These are phyloP conservation scores for Gallinago jamesoni DNA, from an alignment of 2,113 vertebrate genomes.

Conservation along the genomic window DNA sequence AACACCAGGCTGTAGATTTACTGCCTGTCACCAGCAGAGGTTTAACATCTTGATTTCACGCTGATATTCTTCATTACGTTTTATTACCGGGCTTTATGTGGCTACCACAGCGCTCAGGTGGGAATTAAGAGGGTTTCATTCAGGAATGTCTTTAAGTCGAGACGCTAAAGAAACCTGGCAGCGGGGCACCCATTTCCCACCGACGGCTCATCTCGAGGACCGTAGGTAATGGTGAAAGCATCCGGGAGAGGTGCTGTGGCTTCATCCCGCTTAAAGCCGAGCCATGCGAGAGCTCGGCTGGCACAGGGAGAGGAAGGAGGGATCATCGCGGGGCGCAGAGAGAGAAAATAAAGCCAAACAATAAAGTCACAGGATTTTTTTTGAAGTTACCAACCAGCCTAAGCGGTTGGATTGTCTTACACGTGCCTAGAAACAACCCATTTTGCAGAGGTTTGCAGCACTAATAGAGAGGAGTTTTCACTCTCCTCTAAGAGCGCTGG, in stretches of 20 bases:
- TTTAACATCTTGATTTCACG: conserved; percentile 56
- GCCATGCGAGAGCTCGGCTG: rapidly evolving
- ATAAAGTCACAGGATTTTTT: not conserved
- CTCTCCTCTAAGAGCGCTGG: not conserved
- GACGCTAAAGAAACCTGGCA: not conserved
- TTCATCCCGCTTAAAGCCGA: not conserved
- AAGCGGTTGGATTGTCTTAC: not conserved
- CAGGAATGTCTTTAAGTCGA: not conserved
- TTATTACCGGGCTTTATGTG: not conserved
- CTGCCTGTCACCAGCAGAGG: not conserved
- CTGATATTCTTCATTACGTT: conserved; percentile 28
- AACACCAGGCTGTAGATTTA: conserved; percentile 4
- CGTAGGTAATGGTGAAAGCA: not conserved
- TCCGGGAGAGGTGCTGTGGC: not conserved
- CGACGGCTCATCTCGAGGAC: rapidly evolving
- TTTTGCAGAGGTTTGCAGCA: not conserved
- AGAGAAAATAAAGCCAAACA: not conserved
- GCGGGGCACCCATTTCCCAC: not conserved
- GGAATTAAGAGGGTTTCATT: not conserved
- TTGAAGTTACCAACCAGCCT: not conserved
- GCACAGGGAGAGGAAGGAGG: not conserved
- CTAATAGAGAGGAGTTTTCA: not conserved
- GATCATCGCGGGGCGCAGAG: not conserved
- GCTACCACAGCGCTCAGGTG: not conserved
- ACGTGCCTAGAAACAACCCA: not conserved